Base-by-base conservation (phyloP, 2,797 vertebrate genomes). In the Hemibagrus guttatus region DNA sequence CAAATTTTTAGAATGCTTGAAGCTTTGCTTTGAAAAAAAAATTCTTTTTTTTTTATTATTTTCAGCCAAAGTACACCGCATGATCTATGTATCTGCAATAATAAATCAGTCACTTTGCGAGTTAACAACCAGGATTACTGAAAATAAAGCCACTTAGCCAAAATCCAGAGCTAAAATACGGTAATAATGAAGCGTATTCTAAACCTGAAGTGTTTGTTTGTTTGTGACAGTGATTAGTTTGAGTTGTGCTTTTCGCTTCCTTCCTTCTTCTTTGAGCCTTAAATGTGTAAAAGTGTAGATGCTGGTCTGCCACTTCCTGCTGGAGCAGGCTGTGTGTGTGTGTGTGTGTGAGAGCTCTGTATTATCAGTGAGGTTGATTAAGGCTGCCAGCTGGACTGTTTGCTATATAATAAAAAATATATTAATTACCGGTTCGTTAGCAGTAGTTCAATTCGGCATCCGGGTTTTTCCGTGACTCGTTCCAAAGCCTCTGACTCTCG, bases 371-470 rank as follows among this genome's bases (percentile, higher is more conserved):
- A 89, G 56, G 17, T 84, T 79, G 84, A 87, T 85, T 74, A 76
- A 87, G 80, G 84, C 87, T 90, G 87, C 92, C 94, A 94, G 95
- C 94, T 94, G 94, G 95, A 95, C 95, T 95, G 94, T 95, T 93
- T 90, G 93, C 91, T 93, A 91, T 92, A 88, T 93, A 91, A 79
- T 91, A 76, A 83, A 72, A 72, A 87, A 49, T 83, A 72, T 74
- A 83, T 85, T 64, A 74, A 85, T 59, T 81, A 76, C 52, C 52
- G 0, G 81, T 86, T 78, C 81, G 69, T 74, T 85, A 19, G 35
- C 2, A 61, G 58, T 54, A 81, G 76, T 17, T 85, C 56, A 66
- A 26, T 14, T 68, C 16, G 13, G 54, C 23, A 6, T 42, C 21
- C 4, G 14, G 71, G 49, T 86, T 72, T 49, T 9, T 9, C 35